Percentiles rank a stretch among this genome's conserved stretches.
Evolutionary conservation across 2,797 vertebrate genomes (phyloP).

Genomic region (Parotocinclus haroldoi): DNA sequence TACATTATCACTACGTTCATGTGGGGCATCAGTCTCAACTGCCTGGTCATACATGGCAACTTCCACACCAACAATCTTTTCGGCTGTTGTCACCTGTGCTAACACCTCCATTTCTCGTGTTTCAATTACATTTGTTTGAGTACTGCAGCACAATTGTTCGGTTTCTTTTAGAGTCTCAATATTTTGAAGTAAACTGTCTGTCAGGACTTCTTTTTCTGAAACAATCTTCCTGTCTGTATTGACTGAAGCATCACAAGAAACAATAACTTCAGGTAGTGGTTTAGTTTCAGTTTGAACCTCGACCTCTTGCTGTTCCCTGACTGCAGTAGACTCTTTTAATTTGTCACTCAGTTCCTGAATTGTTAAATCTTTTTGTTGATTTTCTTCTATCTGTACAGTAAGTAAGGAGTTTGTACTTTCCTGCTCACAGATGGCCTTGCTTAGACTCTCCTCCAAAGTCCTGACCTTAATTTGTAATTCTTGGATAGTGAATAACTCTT

Average conservation of each 20-base stretch:
- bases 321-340: slow-evolving; percentile 23
- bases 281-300: not conserved
- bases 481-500: slow-evolving; percentile 42
- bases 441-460: slow-evolving; percentile 76
- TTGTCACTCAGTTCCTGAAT: slow-evolving; percentile 79
- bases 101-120: slow-evolving; percentile 36
- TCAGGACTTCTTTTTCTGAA: slow-evolving; percentile 65
- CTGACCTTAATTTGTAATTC: slow-evolving; percentile 75
- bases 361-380: slow-evolving; percentile 77
- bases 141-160: slow-evolving; percentile 33
- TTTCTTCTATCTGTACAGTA: slow-evolving; percentile 76
- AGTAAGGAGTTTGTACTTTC: slow-evolving; percentile 73
- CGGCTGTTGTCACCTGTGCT: slow-evolving; percentile 36
- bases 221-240: slow-evolving; percentile 62
- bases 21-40: slow-evolving; percentile 45
- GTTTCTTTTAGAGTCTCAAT: not conserved
- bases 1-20: not conserved
- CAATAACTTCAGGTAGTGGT: slow-evolving; percentile 11
- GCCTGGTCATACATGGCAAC: slow-evolving; percentile 44
- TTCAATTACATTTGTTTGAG: slow-evolving; percentile 38
- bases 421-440: slow-evolving; percentile 75
- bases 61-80: slow-evolving; percentile 40
- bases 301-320: not conserved
- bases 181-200: slow-evolving; percentile 47
- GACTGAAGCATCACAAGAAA: slow-evolving; percentile 56